These are phyloP conservation scores for Disparrhopalites patrizii DNA, from an alignment of 2,888 invertebrate species.

Conservation along the genomic window DNA sequence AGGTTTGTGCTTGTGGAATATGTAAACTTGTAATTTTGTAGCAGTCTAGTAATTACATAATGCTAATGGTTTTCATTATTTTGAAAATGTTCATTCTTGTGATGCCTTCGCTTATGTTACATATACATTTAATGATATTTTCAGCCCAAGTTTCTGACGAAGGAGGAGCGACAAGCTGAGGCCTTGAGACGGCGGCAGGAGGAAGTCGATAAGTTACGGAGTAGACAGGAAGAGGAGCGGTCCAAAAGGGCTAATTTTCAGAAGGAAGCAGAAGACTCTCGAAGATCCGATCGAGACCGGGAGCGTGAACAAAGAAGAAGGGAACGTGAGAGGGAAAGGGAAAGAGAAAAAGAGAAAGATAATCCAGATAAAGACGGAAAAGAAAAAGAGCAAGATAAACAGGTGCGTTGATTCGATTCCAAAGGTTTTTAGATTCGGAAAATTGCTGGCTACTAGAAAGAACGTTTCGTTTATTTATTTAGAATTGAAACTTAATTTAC, in stretches of 20 bases:
- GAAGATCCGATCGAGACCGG: slow-evolving; percentile 47
- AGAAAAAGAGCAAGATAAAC: background rate
- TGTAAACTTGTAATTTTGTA: background rate
- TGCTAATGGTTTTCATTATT: background rate
- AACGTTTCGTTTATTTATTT: background rate
- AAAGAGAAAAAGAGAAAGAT: no score
- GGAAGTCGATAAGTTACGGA: slow-evolving; percentile 76
- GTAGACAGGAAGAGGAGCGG: slow-evolving; percentile 65
- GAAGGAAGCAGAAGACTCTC: slow-evolving; percentile 49
- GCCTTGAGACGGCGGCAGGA: slow-evolving; percentile 85
- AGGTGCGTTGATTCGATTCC: background rate
- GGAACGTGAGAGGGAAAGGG: slow-evolving; percentile 51
- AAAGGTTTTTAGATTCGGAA: background rate
- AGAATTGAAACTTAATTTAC: background rate
- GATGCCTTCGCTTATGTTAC: background rate
- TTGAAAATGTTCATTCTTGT: background rate
- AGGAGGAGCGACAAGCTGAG: slow-evolving; percentile 87
- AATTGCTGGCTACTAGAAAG: background rate
- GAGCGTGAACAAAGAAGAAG: slow-evolving; percentile 41
- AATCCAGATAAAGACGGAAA: background rate
- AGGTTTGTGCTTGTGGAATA: slow-evolving; percentile 56
- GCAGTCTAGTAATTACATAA: background rate
- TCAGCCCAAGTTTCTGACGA: slow-evolving; percentile 88
- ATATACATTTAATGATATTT: background rate
- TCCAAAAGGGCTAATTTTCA: slow-evolving; percentile 60